A percentile compares a stretch with the other conserved stretches of the same genome.
These are phyloP conservation scores for Vidua macroura DNA, from an alignment of 2,113 vertebrate genomes.

Conservation along the genomic window DNA sequence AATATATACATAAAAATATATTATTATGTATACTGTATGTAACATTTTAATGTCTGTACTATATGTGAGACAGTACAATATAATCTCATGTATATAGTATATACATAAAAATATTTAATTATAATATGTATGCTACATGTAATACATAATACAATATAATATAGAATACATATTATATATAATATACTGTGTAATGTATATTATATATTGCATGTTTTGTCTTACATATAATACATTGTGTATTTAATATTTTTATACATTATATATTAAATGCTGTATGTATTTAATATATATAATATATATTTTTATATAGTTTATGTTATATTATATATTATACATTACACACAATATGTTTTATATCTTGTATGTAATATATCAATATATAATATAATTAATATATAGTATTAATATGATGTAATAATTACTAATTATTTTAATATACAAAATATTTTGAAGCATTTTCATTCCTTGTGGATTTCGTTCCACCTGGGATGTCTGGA, in stretches of 20 bases:
- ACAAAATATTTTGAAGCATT: background rate
- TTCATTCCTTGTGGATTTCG: background rate
- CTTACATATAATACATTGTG: background rate
- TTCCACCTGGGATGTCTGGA: background rate
- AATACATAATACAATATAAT: background rate
- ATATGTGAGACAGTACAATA: background rate
- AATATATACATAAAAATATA: too few species aligned
- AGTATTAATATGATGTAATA: accelerated
- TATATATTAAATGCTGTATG: background rate
- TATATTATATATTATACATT: background rate
- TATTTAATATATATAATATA: background rate
- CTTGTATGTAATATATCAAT: background rate
- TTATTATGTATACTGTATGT: background rate
- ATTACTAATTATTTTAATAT: too few species aligned
- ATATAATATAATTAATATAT: background rate
- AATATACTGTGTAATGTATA: background rate
- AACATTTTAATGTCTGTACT: background rate
- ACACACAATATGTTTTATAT: background rate
- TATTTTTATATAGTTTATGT: too few species aligned
- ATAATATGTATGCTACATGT: background rate
- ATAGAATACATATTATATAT: background rate
- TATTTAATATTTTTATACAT: too few species aligned
- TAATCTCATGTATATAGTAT: too few species aligned
- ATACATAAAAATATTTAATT: background rate
- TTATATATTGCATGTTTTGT: background rate